Evolutionary conservation across 2,113 vertebrate species (phyloP).

Genomic region (Passerina amoena): DNA sequence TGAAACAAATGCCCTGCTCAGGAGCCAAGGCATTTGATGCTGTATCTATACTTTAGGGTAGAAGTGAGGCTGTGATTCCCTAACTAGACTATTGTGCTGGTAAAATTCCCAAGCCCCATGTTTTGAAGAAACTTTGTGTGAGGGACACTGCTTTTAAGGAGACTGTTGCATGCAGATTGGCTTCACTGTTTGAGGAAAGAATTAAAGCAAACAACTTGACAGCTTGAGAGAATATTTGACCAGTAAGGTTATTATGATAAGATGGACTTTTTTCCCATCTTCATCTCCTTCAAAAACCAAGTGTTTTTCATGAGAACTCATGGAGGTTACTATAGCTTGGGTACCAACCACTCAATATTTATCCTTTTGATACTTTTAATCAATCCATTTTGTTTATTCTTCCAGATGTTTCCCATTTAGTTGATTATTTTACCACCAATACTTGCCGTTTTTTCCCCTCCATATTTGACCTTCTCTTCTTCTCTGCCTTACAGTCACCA

Average conservation of each 20-base stretch:
- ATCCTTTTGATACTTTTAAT: neutral
- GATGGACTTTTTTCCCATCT: neutral
- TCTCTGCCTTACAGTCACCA: neutral
- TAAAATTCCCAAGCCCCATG: neutral
- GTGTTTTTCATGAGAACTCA: neutral
- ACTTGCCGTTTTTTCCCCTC: neutral
- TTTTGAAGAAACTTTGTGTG: neutral
- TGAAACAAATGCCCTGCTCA: neutral
- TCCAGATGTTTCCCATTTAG: neutral
- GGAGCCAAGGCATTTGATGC: neutral
- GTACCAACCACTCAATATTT: neutral
- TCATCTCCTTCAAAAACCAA: neutral
- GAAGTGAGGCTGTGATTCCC: neutral
- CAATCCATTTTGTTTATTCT: neutral
- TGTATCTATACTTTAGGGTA: neutral
- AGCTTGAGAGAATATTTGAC: neutral
- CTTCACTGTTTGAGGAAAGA: neutral
- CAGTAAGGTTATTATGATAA: neutral
- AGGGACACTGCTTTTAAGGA: neutral
- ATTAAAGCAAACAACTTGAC: neutral
- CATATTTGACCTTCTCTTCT: neutral
- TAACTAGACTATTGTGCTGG: neutral
- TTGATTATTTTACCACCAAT: neutral
- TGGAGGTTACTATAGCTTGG: neutral
- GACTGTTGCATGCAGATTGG: neutral